These are phyloP conservation scores for Phrynocephalus vlangalii DNA, from an alignment of 2,797 vertebrate species.

Conservation along the genomic window DNA sequence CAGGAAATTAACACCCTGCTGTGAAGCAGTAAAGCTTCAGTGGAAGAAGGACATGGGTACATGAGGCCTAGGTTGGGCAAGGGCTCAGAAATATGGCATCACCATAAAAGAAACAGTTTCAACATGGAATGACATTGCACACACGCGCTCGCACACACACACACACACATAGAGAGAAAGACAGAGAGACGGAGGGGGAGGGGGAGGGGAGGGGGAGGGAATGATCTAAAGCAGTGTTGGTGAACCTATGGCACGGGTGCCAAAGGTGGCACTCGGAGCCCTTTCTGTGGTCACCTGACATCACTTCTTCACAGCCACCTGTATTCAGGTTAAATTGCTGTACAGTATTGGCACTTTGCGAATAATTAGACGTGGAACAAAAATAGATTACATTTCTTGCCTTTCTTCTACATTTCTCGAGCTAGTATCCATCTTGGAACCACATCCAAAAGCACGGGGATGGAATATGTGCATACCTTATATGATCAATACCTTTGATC, in stretches of 20 bases:
- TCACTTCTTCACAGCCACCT: too few species aligned
- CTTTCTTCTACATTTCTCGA: not conserved
- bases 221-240: too few species aligned
- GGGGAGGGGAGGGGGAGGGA: too few species aligned
- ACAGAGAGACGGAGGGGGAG: too few species aligned
- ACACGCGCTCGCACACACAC: too few species aligned
- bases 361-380: not conserved
- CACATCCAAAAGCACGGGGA: not conserved
- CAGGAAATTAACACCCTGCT: slow-evolving; percentile 77
- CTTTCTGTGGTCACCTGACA: too few species aligned
- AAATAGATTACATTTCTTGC: not conserved
- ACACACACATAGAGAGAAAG: too few species aligned
- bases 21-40: slow-evolving; percentile 68
- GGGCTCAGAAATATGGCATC: slow-evolving; percentile 71
- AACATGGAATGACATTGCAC: not conserved
- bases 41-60: slow-evolving; percentile 69
- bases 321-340: too few species aligned
- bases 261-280: too few species aligned
- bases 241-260: too few species aligned
- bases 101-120: slow-evolving; percentile 72
- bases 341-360: too few species aligned
- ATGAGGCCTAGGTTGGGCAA: slow-evolving; percentile 66
- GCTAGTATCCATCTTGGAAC: not conserved
- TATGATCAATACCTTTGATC: not conserved
- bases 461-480: not conserved